Base-by-base conservation (phyloP, 1,140 invertebrate species). In the Theocolax elegans region DNA sequence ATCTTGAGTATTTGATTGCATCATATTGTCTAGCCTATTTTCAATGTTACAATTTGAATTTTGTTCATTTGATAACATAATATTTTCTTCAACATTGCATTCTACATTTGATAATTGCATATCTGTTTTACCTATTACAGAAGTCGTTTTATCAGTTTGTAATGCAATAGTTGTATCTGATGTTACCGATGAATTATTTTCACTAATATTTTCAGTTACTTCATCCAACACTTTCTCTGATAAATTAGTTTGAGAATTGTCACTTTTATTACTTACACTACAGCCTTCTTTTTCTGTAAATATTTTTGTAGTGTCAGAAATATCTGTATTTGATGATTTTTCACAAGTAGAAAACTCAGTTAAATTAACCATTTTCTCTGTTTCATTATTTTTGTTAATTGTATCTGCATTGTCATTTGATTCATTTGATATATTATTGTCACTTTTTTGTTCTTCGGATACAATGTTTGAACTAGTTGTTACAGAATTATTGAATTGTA, bases 41-140 rank as follows among this genome's bases (percentile, higher is more conserved):
- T 76, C 78, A n/a, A 83, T 60, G 64, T 81, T 81, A 46, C 79
- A 82, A 8, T 75, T 72, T 48, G 79, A 74, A 54, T 79, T 82
- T 19, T 70, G 58, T 10, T 74, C 73, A 23, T 2, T 62, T 29
- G 68, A 27, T 15, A 73, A 60, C 53, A 70, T 58, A 21, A 66
- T 72, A 7, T 66, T 53, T 7, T 81, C 75, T 66, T 80, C 72
- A 7, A 75, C 72, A 13, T 29, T 38, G 46, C 48, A 42, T 44
- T 46, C 48, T 23, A 49, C 2, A 10, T 54, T 38, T n/a, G 58
- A 12, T 9, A 69, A 25, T 63, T 69, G 63, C 27, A 62, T 42
- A 23, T 70, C 42, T 21, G 35, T 35, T 53, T 60, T 56, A 49
- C 59, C 12, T 19, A 31, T 35, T 21, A 21, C 2, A 8, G 25